phyloP scores from a whole-genome alignment of 2,113 vertebrate genomes.

The Vireo altiloquus region DNA sequence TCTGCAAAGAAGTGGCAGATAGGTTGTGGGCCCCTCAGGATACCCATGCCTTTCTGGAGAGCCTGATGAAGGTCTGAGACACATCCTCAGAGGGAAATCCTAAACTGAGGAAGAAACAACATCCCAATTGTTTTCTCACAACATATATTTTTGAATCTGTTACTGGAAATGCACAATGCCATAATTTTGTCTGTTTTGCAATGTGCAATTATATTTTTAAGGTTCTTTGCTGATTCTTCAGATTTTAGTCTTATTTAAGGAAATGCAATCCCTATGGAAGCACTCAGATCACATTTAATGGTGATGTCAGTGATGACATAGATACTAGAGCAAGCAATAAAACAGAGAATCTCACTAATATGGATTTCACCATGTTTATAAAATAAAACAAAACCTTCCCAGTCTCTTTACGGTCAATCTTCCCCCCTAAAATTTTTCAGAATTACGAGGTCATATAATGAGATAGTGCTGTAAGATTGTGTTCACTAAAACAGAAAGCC shows the following conservation, averaged over 20 bases:
- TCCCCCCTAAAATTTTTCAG: background rate
- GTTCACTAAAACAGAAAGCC: background rate
- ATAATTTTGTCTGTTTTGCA: background rate
- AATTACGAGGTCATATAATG: background rate
- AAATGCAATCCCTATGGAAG: background rate
- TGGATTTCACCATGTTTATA: background rate
- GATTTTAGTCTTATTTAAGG: background rate
- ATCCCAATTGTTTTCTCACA: accelerated
- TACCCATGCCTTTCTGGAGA: slow-evolving; percentile 19
- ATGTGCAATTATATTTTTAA: background rate
- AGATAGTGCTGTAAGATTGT: background rate
- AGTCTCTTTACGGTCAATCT: background rate
- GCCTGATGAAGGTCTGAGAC: background rate
- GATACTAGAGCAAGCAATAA: background rate
- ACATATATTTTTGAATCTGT: background rate
- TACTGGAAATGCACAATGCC: background rate
- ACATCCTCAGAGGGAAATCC: background rate
- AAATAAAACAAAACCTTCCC: background rate
- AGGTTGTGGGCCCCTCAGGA: background rate
- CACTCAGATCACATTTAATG: background rate
- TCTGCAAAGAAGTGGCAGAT: background rate
- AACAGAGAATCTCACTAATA: background rate
- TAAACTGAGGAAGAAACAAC: background rate
- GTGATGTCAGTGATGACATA: background rate
- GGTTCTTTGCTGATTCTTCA: background rate